Evolutionary conservation across 2,797 vertebrate genomes (phyloP).

Genomic region (Avahi laniger): DNA sequence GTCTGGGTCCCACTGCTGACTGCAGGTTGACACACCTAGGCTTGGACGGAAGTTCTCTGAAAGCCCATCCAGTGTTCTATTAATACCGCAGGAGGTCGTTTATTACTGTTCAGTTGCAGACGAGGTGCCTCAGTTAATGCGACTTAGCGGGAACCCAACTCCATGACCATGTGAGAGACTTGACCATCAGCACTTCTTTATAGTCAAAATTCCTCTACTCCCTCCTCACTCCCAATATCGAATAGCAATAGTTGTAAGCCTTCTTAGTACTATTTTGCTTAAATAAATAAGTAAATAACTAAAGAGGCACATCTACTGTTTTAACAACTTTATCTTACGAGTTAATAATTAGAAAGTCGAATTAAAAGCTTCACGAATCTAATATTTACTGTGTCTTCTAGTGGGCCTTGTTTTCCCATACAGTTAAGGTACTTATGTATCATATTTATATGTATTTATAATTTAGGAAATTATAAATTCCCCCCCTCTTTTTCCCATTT

Average conservation of each 20-base stretch:
- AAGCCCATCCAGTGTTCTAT: rapidly evolving
- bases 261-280: neutral
- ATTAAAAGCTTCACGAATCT: neutral
- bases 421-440: neutral
- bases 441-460: no score
- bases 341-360: neutral
- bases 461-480: neutral
- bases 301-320: neutral
- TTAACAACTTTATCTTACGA: neutral
- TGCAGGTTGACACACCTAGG: neutral
- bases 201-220: neutral
- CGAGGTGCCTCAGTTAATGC: rapidly evolving
- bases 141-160: neutral
- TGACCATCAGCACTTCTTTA: neutral
- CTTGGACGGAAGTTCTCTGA: neutral
- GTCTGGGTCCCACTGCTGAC: neutral
- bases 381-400: neutral
- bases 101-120: neutral
- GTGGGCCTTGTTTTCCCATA: neutral
- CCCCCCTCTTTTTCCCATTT: rapidly evolving
- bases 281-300: neutral
- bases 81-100: rapidly evolving
- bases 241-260: neutral
- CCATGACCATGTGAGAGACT: neutral
- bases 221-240: rapidly evolving